Conservation (phyloP, 2,797 vertebrate species). For the Sebastes wilsoni region DNA sequence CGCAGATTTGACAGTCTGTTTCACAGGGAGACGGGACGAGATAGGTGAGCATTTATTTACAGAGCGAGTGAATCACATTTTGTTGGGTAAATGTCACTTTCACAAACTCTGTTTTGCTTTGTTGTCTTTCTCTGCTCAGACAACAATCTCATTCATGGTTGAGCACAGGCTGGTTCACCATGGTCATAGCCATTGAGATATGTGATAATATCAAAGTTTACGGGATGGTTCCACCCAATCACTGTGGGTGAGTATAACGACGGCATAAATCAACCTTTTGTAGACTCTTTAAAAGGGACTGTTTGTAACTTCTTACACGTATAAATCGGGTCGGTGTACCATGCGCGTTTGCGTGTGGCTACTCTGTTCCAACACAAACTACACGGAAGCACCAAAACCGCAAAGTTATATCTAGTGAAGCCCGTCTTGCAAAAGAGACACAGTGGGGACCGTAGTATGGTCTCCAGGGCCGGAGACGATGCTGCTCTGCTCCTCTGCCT, state of each 20-base stretch:
- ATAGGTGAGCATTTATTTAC: slow-evolving; percentile 83
- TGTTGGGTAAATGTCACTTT: neutral
- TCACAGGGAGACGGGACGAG: slow-evolving; percentile 91
- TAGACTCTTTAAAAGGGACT: neutral
- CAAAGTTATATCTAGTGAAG: too few relatives aligned
- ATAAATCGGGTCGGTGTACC: too few relatives aligned
- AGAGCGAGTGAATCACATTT: neutral
- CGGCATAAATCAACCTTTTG: neutral
- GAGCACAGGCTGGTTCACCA: slow-evolving; percentile 99
- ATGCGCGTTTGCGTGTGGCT: too few relatives aligned
- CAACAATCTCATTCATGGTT: slow-evolving; percentile 95
- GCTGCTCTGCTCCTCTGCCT: too few relatives aligned
- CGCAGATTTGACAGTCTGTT: slow-evolving; percentile 92
- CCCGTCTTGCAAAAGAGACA: too few relatives aligned
- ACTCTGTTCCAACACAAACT: too few relatives aligned
- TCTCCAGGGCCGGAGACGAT: too few relatives aligned
- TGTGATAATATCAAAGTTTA: slow-evolving; percentile 95
- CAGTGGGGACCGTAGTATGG: too few relatives aligned
- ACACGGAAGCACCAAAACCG: too few relatives aligned
- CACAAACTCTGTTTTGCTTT: neutral
- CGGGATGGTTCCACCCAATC: slow-evolving; percentile 94
- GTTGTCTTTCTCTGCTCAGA: slow-evolving; percentile 69
- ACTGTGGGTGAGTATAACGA: slow-evolving; percentile 88
- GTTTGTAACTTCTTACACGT: too few relatives aligned
- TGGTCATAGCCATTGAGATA: slow-evolving; percentile 94